phyloP scores from a whole-genome alignment of 2,888 invertebrate genomes.

The Sesia bembeciformis region DNA sequence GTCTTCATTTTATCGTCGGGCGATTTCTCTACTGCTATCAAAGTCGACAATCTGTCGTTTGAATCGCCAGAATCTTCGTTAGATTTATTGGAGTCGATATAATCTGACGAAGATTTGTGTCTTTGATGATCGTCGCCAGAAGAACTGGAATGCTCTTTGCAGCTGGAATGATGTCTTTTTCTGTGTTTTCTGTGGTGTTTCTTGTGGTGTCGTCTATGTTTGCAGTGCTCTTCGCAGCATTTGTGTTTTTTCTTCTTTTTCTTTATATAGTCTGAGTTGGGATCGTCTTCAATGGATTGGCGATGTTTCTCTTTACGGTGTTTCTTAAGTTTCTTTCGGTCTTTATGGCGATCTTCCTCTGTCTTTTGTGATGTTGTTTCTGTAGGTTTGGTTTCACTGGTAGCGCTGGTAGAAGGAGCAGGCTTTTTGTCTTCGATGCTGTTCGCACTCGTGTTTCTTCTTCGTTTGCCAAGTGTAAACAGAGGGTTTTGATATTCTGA shows the following conservation, averaged over 20 bases:
- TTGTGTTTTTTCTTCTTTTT: constrained; percentile 81
- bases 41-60: constrained; percentile 44
- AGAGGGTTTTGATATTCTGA: constrained; percentile 90
- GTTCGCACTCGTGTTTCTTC: constrained; percentile 79
- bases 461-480: constrained; percentile 82
- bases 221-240: constrained; percentile 80
- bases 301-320: constrained; percentile 74
- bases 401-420: constrained; percentile 53
- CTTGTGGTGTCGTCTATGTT: constrained; percentile 83
- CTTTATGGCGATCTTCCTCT: constrained; percentile 70
- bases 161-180: constrained; percentile 78
- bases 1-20: constrained; percentile 60
- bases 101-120: constrained; percentile 53
- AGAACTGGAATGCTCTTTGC: constrained; percentile 65
- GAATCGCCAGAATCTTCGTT: constrained; percentile 62
- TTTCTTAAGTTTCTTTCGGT: constrained; percentile 80
- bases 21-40: constrained; percentile 52
- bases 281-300: constrained; percentile 58
- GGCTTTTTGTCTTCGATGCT: constrained; percentile 47
- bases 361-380: constrained; percentile 25
- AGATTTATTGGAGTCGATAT: constrained; percentile 56
- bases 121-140: constrained; percentile 66
- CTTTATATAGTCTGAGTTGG: constrained; percentile 65
- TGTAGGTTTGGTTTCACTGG: constrained; percentile 24
- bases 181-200: constrained; percentile 86